phyloP scores from a whole-genome alignment of 1,140 invertebrate species.

The Onthophagus taurus region DNA sequence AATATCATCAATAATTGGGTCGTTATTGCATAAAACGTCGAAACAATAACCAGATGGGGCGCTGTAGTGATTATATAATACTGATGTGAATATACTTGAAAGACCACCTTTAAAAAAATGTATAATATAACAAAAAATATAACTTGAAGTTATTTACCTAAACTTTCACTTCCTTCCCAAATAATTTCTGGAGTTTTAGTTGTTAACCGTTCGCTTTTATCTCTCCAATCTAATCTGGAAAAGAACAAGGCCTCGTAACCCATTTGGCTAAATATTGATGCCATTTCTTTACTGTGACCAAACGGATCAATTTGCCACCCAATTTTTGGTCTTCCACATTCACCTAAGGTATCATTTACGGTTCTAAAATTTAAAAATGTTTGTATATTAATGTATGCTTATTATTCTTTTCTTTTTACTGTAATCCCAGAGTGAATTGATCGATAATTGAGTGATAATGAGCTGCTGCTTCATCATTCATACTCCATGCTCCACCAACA shows the following conservation, averaged over 20 bases:
- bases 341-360: conserved; percentile 70
- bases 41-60: conserved; percentile 66
- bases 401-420: conserved; percentile 28
- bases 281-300: conserved; percentile 79
- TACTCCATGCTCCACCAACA: conserved; percentile 57
- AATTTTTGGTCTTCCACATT: conserved; percentile 64
- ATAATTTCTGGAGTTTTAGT: conserved; percentile 69
- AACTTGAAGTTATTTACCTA: conserved; percentile 37
- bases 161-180: conserved; percentile 65
- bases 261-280: conserved; percentile 70
- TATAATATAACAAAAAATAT: neutral
- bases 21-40: conserved; percentile 60
- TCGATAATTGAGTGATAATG: conserved; percentile 76
- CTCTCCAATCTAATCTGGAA: conserved; percentile 77
- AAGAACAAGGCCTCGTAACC: conserved; percentile 82
- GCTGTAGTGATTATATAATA: conserved; percentile 61
- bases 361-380: conserved; percentile 35
- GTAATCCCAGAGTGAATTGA: conserved; percentile 57
- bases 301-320: conserved; percentile 93
- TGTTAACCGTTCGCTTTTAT: conserved; percentile 54
- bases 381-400: neutral
- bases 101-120: conserved; percentile 1
- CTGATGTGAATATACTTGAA: conserved; percentile 54
- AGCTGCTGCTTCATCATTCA: conserved; percentile 71
- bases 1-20: conserved; percentile 48